These are phyloP conservation scores for Nyctalus aviator DNA, from an alignment of 2,797 vertebrate genomes.

Conservation along the genomic window DNA sequence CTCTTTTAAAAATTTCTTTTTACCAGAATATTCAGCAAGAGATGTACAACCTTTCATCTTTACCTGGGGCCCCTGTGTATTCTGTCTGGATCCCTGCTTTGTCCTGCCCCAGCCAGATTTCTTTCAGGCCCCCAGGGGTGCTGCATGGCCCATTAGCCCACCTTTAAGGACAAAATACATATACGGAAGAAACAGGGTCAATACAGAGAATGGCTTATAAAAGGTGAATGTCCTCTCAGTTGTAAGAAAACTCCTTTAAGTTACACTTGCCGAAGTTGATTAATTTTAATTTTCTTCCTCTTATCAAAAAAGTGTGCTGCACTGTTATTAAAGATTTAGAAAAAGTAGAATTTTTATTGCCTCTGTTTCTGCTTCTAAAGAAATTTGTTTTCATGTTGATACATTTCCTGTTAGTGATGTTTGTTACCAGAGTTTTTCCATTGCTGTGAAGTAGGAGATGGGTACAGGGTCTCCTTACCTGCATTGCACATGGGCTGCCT, in stretches of 20 bases:
- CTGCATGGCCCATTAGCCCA: background rate
- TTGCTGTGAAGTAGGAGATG: background rate
- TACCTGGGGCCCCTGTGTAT: background rate
- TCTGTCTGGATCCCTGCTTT: background rate
- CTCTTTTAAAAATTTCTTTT: background rate
- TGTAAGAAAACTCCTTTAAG: background rate
- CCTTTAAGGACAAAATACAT: conserved; percentile 10
- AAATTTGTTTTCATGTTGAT: background rate
- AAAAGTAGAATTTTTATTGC: conserved; percentile 1
- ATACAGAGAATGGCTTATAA: background rate
- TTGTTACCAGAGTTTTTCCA: background rate
- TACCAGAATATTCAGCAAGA: background rate
- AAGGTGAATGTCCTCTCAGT: background rate
- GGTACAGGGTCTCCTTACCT: background rate
- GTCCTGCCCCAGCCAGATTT: background rate
- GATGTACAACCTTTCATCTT: background rate
- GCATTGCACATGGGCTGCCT: background rate
- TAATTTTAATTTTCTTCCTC: background rate
- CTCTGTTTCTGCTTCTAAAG: background rate
- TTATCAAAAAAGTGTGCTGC: background rate
- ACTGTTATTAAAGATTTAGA: background rate
- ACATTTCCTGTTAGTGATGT: background rate
- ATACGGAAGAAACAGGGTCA: background rate
- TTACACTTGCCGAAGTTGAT: background rate
- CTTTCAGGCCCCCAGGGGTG: background rate